These are phyloP conservation scores for Pandemis heparana DNA, from an alignment of 2,888 invertebrate species.

Conservation along the genomic window DNA sequence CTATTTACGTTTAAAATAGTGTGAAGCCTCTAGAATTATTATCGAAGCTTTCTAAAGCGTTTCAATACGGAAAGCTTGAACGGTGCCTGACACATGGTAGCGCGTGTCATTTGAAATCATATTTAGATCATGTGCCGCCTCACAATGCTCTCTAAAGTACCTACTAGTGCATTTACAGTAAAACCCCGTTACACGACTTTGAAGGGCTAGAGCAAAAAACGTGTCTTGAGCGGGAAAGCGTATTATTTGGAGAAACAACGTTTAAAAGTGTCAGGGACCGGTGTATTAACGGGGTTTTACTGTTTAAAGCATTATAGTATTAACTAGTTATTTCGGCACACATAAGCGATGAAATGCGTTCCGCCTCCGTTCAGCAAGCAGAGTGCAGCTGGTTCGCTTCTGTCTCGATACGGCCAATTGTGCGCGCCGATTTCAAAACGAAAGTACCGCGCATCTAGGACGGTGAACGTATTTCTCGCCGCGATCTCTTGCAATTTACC, in stretches of 20 bases:
- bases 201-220: too few species aligned
- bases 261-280: too few species aligned
- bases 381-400: conserved; percentile 66
- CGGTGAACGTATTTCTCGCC: conserved; percentile 84
- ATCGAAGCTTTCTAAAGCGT: conserved; percentile 20
- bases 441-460: conserved; percentile 85
- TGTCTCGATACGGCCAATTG: conserved; percentile 84
- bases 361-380: conserved; percentile 59
- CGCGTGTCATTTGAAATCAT: conserved; percentile 7
- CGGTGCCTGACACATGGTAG: not conserved
- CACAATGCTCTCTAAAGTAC: conserved; percentile 29
- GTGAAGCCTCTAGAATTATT: not conserved
- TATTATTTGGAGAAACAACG: too few species aligned
- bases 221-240: too few species aligned
- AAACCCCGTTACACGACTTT: too few species aligned
- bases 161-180: conserved; percentile 30
- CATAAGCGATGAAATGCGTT: conserved; percentile 67
- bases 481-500: conserved; percentile 83
- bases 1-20: not conserved
- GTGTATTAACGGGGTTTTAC: too few species aligned
- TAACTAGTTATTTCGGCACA: conserved; percentile 45
- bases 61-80: conserved; percentile 5
- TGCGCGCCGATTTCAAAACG: conserved; percentile 85
- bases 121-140: conserved; percentile 8
- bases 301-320: conserved; percentile 31